A percentile compares a stretch with the other conserved stretches of the same genome.
Conservation (phyloP, 92 coral and sea anemone genomes). For the Meandrina meandrites region DNA sequence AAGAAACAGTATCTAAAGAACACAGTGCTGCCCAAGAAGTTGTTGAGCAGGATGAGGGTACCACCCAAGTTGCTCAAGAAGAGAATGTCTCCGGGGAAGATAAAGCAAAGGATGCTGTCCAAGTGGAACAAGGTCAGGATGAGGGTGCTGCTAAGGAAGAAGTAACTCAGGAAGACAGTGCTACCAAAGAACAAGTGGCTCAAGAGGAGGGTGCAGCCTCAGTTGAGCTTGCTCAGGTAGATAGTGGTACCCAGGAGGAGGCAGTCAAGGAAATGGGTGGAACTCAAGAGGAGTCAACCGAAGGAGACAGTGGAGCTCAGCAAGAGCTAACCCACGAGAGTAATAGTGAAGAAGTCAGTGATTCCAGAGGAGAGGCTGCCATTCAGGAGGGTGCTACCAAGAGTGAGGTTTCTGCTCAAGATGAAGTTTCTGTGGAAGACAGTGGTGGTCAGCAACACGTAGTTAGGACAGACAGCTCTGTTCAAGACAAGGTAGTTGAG, state of each 20-base stretch:
- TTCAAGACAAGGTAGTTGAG: slow-evolving; percentile 16
- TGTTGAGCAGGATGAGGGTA: neutral
- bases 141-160: slow-evolving; percentile 9
- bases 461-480: slow-evolving; percentile 3
- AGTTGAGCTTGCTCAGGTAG: slow-evolving; percentile 16
- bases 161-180: neutral
- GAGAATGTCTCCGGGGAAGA: neutral
- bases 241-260: slow-evolving; percentile 13
- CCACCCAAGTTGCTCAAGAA: neutral
- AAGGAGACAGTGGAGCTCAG: slow-evolving; percentile 8
- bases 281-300: slow-evolving; percentile 13
- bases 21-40: neutral
- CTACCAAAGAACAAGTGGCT: slow-evolving; percentile 1
- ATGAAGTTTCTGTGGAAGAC: slow-evolving; percentile 6
- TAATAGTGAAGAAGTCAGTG: neutral
- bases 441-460: slow-evolving; percentile 1
- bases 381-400: neutral
- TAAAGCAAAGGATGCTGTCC: neutral
- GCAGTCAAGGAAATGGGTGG: slow-evolving; percentile 3
- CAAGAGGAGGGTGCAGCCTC: neutral
- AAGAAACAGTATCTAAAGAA: slow-evolving; percentile 8
- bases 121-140: neutral
- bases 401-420: neutral
- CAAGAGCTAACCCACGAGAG: slow-evolving; percentile 19
- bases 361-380: slow-evolving; percentile 15